Percentiles rank a stretch among this genome's conserved stretches.
Evolutionary conservation across 2,797 vertebrate genomes (phyloP).

Genomic region (Sebastes kiyomatsui): DNA sequence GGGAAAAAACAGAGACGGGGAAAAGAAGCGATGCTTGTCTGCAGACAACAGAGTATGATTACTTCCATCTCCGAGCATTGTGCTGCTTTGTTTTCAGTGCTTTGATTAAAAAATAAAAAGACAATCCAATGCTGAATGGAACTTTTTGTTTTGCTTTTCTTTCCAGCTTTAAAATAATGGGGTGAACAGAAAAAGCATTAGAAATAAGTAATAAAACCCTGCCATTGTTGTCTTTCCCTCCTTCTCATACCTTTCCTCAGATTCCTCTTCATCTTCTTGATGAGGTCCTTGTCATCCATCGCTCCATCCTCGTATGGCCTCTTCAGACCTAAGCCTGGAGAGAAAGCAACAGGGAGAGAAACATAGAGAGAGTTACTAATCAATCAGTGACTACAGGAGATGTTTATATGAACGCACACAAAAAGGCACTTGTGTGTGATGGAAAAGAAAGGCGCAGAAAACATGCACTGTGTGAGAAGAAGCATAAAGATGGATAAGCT

Average conservation of each 20-base stretch:
- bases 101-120: background rate
- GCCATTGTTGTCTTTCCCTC: background rate
- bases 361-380: background rate
- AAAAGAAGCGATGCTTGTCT: conserved; percentile 18
- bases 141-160: background rate
- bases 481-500: conserved; percentile 30
- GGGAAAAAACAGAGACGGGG: conserved; percentile 7
- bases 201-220: background rate
- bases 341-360: background rate
- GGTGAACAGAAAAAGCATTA: background rate
- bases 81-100: background rate
- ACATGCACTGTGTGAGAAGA: conserved; percentile 4
- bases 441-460: background rate
- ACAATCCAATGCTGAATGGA: background rate
- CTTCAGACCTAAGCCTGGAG: conserved; percentile 88
- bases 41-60: background rate
- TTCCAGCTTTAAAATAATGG: background rate
- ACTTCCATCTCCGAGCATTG: background rate
- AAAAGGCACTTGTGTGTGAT: conserved; percentile 5
- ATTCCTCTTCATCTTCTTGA: conserved; percentile 99
- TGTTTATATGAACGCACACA: conserved; percentile 8
- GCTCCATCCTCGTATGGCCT: conserved; percentile 94
- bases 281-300: conserved; percentile 96
- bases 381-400: background rate
- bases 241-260: conserved; percentile 90